A percentile compares a stretch with the other conserved stretches of the same genome.
phyloP scores from a whole-genome alignment of 2,113 vertebrate species.

The Ascaphus truei region DNA sequence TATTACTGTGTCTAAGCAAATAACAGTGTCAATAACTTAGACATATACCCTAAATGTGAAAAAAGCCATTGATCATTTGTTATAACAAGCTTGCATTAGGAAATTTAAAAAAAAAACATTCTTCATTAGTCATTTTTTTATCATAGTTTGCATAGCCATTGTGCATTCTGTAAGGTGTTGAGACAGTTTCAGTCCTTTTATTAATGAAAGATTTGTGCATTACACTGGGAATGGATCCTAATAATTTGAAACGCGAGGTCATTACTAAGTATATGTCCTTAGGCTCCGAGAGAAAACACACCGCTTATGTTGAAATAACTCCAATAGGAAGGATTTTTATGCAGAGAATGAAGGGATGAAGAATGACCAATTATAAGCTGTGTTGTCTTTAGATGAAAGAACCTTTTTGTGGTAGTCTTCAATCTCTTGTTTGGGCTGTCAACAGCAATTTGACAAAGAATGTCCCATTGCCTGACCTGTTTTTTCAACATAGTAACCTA shows the following conservation, averaged over 20 bases:
- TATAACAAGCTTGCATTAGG: too few species aligned
- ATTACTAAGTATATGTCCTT: constrained; percentile 38
- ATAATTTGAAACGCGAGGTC: constrained; percentile 28
- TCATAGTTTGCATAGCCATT: neutral
- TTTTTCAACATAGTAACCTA: constrained; percentile 67
- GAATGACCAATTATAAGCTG: constrained; percentile 69
- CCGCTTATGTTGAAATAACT: constrained; percentile 55
- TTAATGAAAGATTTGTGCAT: constrained; percentile 5
- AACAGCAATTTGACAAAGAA: constrained; percentile 71
- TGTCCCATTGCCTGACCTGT: constrained; percentile 64
- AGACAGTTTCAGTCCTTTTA: constrained; percentile 10
- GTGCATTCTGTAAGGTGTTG: constrained; percentile 16
- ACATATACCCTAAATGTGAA: too few species aligned
- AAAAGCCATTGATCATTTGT: too few species aligned
- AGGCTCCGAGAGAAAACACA: constrained; percentile 35
- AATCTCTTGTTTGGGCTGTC: constrained; percentile 70
- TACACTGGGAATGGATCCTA: constrained; percentile 4
- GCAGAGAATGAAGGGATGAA: constrained; percentile 55
- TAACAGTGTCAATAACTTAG: too few species aligned
- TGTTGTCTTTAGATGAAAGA: constrained; percentile 70
- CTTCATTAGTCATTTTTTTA: too few species aligned
- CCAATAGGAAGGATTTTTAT: constrained; percentile 54
- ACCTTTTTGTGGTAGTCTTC: constrained; percentile 62
- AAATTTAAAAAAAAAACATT: too few species aligned
- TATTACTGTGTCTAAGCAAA: too few species aligned